Percentiles rank a stretch among this genome's conserved stretches.
Evolutionary conservation across 2,113 vertebrate genomes (phyloP).

Genomic region (Chaetodon trifascialis): DNA sequence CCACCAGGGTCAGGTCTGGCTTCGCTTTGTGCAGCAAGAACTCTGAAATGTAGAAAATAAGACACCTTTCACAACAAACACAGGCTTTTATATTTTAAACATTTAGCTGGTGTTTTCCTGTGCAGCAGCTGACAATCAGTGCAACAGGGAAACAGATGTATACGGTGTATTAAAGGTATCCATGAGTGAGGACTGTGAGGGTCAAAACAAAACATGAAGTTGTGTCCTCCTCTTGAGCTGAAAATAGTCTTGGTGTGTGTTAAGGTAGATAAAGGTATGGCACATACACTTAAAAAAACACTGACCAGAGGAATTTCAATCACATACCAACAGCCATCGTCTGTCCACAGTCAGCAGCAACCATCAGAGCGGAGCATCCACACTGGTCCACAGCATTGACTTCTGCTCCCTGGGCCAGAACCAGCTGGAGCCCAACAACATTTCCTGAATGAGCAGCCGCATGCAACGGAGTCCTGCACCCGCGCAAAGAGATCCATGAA

Average conservation of each 20-base stretch:
- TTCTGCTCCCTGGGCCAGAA: conserved; percentile 90
- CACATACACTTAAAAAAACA: conserved; percentile 1
- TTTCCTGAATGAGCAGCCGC: conserved; percentile 95
- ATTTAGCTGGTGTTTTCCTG: background rate
- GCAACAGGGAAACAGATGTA: background rate
- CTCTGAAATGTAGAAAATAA: conserved; percentile 83
- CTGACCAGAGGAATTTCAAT: background rate
- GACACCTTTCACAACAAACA: conserved; percentile 30
- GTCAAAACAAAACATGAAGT: background rate
- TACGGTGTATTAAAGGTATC: background rate
- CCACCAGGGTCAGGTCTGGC: conserved; percentile 93
- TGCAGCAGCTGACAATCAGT: background rate
- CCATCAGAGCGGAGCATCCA: conserved; percentile 93
- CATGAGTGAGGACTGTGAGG: background rate
- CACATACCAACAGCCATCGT: conserved; percentile 90
- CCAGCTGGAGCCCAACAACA: conserved; percentile 90
- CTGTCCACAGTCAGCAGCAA: conserved; percentile 92
- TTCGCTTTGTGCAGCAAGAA: conserved; percentile 93
- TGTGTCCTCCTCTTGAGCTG: background rate
- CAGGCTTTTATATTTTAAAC: background rate
- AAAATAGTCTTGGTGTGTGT: background rate
- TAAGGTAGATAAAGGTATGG: background rate
- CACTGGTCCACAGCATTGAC: conserved; percentile 89
- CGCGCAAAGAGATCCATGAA: conserved; percentile 14
- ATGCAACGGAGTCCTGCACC: conserved; percentile 92